Conservation (phyloP, 1,140 invertebrate species). For the Aphelinus atriplicis region DNA sequence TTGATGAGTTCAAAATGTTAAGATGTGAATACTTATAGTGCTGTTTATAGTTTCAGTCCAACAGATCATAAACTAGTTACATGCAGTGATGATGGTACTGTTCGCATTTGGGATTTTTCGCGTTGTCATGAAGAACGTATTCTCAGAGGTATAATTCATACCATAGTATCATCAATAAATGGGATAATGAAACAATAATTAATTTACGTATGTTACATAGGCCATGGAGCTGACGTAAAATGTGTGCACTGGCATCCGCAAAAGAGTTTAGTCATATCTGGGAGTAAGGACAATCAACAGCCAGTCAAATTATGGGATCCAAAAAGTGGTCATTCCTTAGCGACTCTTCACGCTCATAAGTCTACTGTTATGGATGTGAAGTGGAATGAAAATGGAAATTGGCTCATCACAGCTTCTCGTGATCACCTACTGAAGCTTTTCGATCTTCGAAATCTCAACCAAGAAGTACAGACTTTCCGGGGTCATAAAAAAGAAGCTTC, state of each 20-base stretch:
- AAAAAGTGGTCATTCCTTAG: conserved; percentile 88
- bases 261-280: conserved; percentile 95
- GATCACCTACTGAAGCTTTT: conserved; percentile 99
- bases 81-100: conserved; percentile 98
- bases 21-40: conserved; percentile 25
- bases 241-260: conserved; percentile 99
- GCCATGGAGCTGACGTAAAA: conserved; percentile 99
- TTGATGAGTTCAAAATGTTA: conserved; percentile 7
- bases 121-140: conserved; percentile 96
- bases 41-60: conserved; percentile 91
- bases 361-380: conserved; percentile 99
- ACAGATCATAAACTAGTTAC: conserved; percentile 98
- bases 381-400: conserved; percentile 99
- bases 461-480: conserved; percentile 95
- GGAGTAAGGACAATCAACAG: conserved; percentile 99
- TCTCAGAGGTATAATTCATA: conserved; percentile 77
- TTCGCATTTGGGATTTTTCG: conserved; percentile 98
- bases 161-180: conserved; percentile 4
- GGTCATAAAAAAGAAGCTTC: conserved; percentile 99
- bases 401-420: conserved; percentile 97
- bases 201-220: conserved; percentile 62
- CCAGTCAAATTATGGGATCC: conserved; percentile 99
- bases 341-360: conserved; percentile 97
- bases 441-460: conserved; percentile 93
- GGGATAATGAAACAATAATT: not conserved